Evolutionary conservation across 1,140 invertebrate species (phyloP).

Genomic region (Drosophila oshimai): DNA sequence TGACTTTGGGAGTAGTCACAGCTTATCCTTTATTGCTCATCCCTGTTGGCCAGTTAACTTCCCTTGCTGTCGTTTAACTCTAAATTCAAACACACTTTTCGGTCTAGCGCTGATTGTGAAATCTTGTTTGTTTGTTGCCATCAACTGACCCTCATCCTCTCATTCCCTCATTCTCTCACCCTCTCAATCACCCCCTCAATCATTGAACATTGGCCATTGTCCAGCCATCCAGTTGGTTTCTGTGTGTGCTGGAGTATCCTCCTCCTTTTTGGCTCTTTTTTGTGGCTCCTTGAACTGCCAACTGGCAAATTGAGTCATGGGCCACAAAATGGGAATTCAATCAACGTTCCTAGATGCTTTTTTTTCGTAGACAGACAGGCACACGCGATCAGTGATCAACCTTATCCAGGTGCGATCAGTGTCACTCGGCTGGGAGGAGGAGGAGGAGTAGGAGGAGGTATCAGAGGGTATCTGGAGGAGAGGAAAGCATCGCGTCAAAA

Average conservation of each 20-base stretch:
- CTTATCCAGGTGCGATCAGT: conserved; percentile 3
- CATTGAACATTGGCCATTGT: conserved; percentile 34
- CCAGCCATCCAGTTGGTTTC: conserved; percentile 1
- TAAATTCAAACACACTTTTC: conserved; percentile 70
- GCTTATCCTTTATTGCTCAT: not conserved
- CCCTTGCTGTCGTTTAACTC: conserved; percentile 55
- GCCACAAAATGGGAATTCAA: conserved; percentile 40
- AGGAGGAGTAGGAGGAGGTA: not conserved
- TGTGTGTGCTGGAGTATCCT: not conserved
- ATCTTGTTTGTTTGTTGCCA: conserved; percentile 70
- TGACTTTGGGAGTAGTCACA: not conserved
- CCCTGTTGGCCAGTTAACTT: not conserved
- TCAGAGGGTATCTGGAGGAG: no score
- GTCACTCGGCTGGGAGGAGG: not conserved
- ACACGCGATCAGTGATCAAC: not conserved
- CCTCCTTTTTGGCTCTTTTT: not conserved
- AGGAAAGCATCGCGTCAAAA: conserved; percentile 63
- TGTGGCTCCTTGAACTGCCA: not conserved
- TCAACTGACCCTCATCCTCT: not conserved
- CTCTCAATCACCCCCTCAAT: conserved; percentile 19
- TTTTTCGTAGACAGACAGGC: no score
- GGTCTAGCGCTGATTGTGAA: conserved; percentile 70
- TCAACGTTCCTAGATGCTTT: not conserved
- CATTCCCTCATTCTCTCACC: not conserved
- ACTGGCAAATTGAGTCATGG: conserved; percentile 29